Evolutionary conservation across 2,113 vertebrate species (phyloP).

Genomic region (Psittacara wagleri): DNA sequence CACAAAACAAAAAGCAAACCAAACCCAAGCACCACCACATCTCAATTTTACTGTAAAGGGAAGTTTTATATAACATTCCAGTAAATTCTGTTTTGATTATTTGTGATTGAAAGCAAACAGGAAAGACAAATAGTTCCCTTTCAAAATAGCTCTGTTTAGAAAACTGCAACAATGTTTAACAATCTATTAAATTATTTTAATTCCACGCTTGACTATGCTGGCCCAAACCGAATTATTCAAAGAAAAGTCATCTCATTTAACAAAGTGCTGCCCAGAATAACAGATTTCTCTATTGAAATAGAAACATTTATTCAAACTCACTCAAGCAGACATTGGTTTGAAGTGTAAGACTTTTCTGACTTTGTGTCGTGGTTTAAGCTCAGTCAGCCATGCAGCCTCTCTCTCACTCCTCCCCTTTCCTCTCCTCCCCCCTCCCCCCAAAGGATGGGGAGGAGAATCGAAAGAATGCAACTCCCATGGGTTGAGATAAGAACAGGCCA

Average conservation of each 20-base stretch:
- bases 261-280: background rate
- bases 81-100: background rate
- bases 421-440: too few species aligned
- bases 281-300: background rate
- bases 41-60: background rate
- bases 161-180: background rate
- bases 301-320: background rate
- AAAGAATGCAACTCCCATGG: too few species aligned
- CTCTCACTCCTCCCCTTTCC: too few species aligned
- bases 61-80: background rate
- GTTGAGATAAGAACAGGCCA: too few species aligned
- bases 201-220: background rate
- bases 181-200: background rate
- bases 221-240: background rate
- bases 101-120: background rate
- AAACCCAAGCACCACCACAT: background rate
- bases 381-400: too few species aligned
- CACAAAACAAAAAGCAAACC: background rate
- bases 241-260: background rate
- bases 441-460: too few species aligned
- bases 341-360: background rate
- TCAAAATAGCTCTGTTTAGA: background rate
- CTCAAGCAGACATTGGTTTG: background rate
- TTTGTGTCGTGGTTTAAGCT: background rate
- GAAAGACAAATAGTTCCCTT: background rate